A percentile compares a stretch with the other conserved stretches of the same genome.
Evolutionary conservation across 2,113 vertebrate genomes (phyloP).

Genomic region (Hippotragus niger): DNA sequence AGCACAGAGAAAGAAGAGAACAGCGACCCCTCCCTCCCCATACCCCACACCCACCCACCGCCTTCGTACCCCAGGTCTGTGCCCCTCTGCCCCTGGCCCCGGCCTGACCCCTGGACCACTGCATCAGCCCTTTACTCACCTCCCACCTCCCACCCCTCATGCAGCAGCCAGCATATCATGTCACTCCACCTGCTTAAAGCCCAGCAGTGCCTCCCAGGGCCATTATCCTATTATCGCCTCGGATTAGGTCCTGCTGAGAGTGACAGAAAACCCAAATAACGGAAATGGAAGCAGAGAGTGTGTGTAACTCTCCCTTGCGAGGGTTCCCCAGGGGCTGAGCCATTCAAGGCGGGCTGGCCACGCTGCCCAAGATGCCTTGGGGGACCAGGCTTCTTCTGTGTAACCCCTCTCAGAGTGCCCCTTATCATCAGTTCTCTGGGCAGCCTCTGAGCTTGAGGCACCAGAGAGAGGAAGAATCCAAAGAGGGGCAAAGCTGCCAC

Average conservation of each 20-base stretch:
- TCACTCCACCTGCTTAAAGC: not conserved
- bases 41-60: too few species aligned
- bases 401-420: not conserved
- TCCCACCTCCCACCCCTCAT: too few species aligned
- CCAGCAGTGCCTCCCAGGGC: not conserved
- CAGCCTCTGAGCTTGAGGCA: rapidly evolving
- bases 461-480: rapidly evolving
- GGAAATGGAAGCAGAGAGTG: not conserved
- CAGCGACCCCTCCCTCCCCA: not conserved
- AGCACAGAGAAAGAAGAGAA: not conserved
- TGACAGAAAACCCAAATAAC: not conserved
- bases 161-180: not conserved
- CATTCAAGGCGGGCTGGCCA: not conserved
- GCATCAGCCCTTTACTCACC: not conserved
- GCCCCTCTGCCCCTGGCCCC: not conserved
- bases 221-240: not conserved
- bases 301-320: rapidly evolving
- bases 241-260: not conserved
- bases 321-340: not conserved
- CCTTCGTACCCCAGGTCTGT: not conserved
- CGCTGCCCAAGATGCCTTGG: not conserved
- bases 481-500: too few species aligned
- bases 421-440: rapidly evolving
- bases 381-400: not conserved
- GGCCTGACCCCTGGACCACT: rapidly evolving